These are phyloP conservation scores for Andrena hattorfiana DNA, from an alignment of 2,888 invertebrate species.

Conservation along the genomic window DNA sequence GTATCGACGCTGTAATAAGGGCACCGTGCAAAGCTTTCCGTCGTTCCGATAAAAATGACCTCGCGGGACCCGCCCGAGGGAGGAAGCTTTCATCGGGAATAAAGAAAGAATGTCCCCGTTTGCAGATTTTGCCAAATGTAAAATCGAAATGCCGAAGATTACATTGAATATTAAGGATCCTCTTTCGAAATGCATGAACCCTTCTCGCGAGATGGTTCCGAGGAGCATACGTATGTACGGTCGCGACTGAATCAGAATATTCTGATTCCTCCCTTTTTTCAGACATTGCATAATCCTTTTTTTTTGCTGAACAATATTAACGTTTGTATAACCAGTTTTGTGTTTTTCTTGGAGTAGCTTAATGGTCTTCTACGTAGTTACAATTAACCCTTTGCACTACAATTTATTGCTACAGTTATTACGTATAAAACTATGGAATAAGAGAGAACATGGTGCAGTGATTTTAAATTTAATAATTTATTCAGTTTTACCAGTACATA, in stretches of 20 bases:
- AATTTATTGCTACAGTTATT: too few species aligned
- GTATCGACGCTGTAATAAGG: conserved; percentile 60
- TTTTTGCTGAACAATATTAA: neutral
- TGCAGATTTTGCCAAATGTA: conserved; percentile 42
- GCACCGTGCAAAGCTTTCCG: conserved; percentile 51
- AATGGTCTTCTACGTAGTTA: neutral
- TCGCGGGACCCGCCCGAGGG: conserved; percentile 8
- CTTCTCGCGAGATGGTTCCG: neutral
- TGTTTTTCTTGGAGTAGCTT: neutral
- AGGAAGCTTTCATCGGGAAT: conserved; percentile 38
- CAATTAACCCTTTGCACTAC: too few species aligned
- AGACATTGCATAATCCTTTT: neutral
- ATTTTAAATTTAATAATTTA: too few species aligned
- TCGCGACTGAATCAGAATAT: conserved; percentile 11
- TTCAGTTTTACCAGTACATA: too few species aligned
- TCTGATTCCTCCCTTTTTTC: neutral
- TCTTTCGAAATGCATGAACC: neutral
- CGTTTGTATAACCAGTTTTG: neutral
- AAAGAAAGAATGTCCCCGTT: conserved; percentile 38
- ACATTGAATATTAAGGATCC: conserved; percentile 29
- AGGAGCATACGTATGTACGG: neutral
- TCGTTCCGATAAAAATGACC: conserved; percentile 59
- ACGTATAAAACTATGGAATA: too few species aligned
- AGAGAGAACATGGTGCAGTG: too few species aligned
- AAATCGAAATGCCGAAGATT: conserved; percentile 36